Evolutionary conservation across 2,888 invertebrate genomes (phyloP), one percentile per base, ranked within the genome.

Genomic region (Piscicola geometra): DNA sequence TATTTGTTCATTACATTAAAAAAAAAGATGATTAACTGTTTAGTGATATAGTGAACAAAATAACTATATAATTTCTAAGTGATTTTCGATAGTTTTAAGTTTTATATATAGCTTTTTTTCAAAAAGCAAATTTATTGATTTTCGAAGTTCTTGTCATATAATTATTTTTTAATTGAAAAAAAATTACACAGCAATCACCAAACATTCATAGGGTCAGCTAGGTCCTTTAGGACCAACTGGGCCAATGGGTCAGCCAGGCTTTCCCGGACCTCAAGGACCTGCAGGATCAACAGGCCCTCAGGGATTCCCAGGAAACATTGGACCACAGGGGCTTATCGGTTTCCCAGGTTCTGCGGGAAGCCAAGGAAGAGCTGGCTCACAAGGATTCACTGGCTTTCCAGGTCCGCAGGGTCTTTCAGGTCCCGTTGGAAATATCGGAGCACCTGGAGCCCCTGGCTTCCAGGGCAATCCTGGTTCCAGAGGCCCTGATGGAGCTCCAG

Each of bases 221-320:
- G 76, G 76, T 32, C 18, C 30, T 15, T 5, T 30, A 73, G 76
- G 76, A 33, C 41, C 12, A 33, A 72, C 52, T 3, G 76, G 76
- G 18, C 47, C 12, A 30, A 33, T 50, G n/a, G 76, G 76, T 28
- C 21, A 3, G 18, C 33, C 33, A 33, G 73, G 81, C 32, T 41
- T 68, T 25, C 25, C 72, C 21, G 78, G 79, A 28, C 66, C 50
- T 33, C 30, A 33, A 18, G 78, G 78, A 18, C 32, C n/a, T 33
- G 12, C 50, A 72, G 78, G 79, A 36, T 41, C 33, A 9, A 50
- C 74, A 36, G 79, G 79, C n/a, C 30, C 2, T 1, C 78, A 78
- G 32, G 80, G 80, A 41, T 25, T 9, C 2, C 75, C 71, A 64
- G 79, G 75, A 15, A 25, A 9, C 9, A 50, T 52, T 21, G 73